These are phyloP conservation scores for Cirrhinus mrigala DNA, from an alignment of 2,797 vertebrate genomes.

Conservation along the genomic window DNA sequence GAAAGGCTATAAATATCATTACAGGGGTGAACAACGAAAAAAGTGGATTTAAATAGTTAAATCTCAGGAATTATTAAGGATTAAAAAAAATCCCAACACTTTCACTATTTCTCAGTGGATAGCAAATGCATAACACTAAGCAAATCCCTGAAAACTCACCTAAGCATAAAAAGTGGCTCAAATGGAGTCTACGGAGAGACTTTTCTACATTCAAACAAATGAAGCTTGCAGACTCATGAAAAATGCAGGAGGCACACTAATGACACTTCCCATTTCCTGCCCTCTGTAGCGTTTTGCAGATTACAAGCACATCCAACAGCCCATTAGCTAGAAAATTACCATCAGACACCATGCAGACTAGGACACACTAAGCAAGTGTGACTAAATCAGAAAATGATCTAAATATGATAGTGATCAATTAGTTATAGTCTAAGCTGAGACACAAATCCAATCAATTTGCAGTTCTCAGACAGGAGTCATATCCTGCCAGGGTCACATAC, in stretches of 20 bases:
- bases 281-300: slow-evolving; percentile 50
- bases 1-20: not conserved
- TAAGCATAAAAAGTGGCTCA: slow-evolving; percentile 16
- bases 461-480: not conserved
- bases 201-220: slow-evolving; percentile 42
- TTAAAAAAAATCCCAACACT: not conserved
- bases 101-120: not conserved
- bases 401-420: not conserved
- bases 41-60: not conserved
- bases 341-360: not conserved
- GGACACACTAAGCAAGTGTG: not conserved
- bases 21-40: not conserved
- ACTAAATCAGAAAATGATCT: not conserved
- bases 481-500: not conserved
- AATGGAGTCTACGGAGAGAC: slow-evolving; percentile 9
- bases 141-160: not conserved
- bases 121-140: not conserved
- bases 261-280: slow-evolving; percentile 58
- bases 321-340: slow-evolving; percentile 45
- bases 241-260: slow-evolving; percentile 58
- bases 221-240: slow-evolving; percentile 55
- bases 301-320: slow-evolving; percentile 50
- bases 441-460: not conserved
- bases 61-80: not conserved
- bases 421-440: not conserved